phyloP scores from a whole-genome alignment of 2,113 vertebrate species.

The Pavo muticus region DNA sequence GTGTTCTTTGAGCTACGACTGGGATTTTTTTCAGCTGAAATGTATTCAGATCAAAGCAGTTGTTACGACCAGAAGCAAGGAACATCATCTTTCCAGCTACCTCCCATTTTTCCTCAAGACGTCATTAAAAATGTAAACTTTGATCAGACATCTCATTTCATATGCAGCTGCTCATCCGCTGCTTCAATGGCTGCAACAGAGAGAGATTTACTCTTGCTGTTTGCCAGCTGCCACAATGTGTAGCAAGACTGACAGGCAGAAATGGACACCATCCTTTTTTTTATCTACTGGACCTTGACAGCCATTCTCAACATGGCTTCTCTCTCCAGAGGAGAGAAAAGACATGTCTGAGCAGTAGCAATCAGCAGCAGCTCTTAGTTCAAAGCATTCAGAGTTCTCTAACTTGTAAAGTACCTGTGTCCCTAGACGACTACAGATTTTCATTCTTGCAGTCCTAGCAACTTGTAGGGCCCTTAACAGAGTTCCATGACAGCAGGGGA shows the following conservation, averaged over 20 bases:
- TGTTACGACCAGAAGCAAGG: neutral
- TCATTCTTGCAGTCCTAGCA: neutral
- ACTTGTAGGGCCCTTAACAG: neutral
- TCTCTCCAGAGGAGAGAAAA: neutral
- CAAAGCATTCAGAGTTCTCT: neutral
- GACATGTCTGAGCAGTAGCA: neutral
- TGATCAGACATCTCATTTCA: neutral
- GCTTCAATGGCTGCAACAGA: neutral
- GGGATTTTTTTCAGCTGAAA: neutral
- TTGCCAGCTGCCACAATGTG: accelerated
- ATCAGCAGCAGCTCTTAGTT: neutral
- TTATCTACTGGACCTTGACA: neutral
- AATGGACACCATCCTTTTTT: neutral
- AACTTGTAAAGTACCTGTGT: accelerated
- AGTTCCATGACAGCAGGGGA: neutral
- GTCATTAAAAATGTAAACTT: neutral
- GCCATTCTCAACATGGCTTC: neutral
- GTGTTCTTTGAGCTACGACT: neutral
- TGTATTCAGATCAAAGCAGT: neutral
- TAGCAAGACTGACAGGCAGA: neutral
- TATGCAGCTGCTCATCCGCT: neutral
- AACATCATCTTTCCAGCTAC: neutral
- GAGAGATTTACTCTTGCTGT: neutral
- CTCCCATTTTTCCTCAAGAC: neutral
- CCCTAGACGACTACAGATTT: neutral